Conservation (phyloP, 2,113 vertebrate species). For the Xenopus tropicalis region UCB_Xtro_10.0 CM004452.2:15404501-15405000, state of each 20-base stretch:
- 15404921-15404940: not conserved
- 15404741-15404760: too few species aligned
- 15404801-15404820: not conserved
- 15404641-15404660: too few species aligned
- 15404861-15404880: not conserved
- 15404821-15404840: not conserved
- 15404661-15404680: too few species aligned
- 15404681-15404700: too few species aligned
- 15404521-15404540: too few species aligned
- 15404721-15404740: too few species aligned
- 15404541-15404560: not conserved
- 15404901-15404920: not conserved
- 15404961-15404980: not conserved
- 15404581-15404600: too few species aligned
- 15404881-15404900: not conserved
- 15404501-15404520: too few species aligned
- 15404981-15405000: not conserved
- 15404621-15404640: too few species aligned
- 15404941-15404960: not conserved
- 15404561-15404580: too few species aligned
- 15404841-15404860: slow-evolving; percentile 1
- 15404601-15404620: too few species aligned
- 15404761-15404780: slow-evolving; percentile 5
- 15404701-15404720: too few species aligned
- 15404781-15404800: not conserved